Evolutionary conservation across 2,113 vertebrate genomes (phyloP).

Genomic region (Pampusana beccarii): DNA sequence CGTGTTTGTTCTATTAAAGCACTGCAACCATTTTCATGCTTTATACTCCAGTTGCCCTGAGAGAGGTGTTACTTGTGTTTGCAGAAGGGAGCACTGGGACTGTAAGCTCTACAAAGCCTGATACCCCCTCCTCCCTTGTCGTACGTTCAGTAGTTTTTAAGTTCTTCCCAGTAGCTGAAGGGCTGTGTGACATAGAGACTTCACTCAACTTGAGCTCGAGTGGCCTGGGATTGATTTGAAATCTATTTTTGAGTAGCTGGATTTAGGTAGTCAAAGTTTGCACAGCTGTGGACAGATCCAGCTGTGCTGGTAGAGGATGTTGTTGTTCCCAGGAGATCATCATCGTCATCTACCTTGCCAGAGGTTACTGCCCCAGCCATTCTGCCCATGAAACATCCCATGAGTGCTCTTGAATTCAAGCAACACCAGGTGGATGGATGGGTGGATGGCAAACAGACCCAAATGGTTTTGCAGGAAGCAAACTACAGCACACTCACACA

Average conservation of each 20-base stretch:
- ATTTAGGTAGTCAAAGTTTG: conserved; percentile 50
- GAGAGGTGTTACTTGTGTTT: background rate
- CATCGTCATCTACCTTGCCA: background rate
- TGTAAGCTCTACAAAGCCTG: background rate
- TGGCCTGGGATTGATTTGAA: conserved; percentile 27
- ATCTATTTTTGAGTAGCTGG: conserved; percentile 37
- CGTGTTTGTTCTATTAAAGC: background rate
- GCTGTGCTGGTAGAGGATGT: conserved; percentile 15
- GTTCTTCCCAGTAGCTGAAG: conserved; percentile 19
- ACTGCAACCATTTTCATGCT: background rate
- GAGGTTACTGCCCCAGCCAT: background rate
- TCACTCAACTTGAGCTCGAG: conserved; percentile 5
- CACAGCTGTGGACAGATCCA: conserved; percentile 35
- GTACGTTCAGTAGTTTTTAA: background rate
- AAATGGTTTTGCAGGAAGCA: background rate
- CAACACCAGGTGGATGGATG: background rate
- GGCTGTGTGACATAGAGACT: background rate
- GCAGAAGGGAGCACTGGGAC: background rate
- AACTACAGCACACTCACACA: background rate
- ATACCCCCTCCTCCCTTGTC: background rate
- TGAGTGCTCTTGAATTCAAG: background rate
- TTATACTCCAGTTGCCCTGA: background rate
- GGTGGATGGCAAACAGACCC: background rate
- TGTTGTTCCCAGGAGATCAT: conserved; percentile 15
- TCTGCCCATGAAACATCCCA: background rate